These are phyloP conservation scores for Steinernema hermaphroditum DNA, from an alignment of 2,888 invertebrate genomes.

Conservation along the genomic window DNA sequence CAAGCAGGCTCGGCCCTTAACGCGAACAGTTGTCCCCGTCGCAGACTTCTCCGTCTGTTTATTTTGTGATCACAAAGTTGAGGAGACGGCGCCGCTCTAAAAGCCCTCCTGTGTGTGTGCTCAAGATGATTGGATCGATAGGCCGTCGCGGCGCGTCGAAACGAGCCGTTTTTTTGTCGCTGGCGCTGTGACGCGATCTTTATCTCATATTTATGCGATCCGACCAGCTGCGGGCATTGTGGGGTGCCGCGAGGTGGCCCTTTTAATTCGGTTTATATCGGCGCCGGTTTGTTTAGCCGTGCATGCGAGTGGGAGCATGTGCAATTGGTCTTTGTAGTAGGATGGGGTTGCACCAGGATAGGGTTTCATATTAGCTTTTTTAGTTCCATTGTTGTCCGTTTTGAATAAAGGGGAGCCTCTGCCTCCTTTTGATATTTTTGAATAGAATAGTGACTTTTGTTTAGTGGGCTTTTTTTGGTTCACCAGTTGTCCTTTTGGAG, in stretches of 20 bases:
- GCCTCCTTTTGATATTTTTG: too few relatives aligned
- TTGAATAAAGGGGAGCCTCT: too few relatives aligned
- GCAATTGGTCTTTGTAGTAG: too few relatives aligned
- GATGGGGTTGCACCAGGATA: too few relatives aligned
- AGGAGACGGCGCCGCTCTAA: not conserved
- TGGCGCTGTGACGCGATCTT: not conserved
- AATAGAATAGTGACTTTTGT: too few relatives aligned
- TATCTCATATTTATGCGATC: conserved; percentile 11
- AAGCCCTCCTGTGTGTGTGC: too few relatives aligned
- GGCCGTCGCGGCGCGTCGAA: not conserved
- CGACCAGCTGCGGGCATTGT: not conserved
- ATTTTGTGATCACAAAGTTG: not conserved
- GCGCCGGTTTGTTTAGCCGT: not conserved
- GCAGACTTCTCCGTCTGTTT: conserved; percentile 1
- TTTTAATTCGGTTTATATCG: conserved; percentile 2
- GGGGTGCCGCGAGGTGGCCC: not conserved
- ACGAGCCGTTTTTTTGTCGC: not conserved
- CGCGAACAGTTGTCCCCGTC: not conserved
- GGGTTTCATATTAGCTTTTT: too few relatives aligned
- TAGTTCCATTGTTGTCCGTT: too few relatives aligned
- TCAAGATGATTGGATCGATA: not conserved
- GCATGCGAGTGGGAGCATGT: too few relatives aligned
- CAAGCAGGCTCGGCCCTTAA: not conserved
- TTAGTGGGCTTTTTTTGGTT: too few relatives aligned
- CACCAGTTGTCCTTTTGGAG: too few relatives aligned